Conservation (phyloP, 1,140 invertebrate genomes). For the Drosophila bifasciata region DNA sequence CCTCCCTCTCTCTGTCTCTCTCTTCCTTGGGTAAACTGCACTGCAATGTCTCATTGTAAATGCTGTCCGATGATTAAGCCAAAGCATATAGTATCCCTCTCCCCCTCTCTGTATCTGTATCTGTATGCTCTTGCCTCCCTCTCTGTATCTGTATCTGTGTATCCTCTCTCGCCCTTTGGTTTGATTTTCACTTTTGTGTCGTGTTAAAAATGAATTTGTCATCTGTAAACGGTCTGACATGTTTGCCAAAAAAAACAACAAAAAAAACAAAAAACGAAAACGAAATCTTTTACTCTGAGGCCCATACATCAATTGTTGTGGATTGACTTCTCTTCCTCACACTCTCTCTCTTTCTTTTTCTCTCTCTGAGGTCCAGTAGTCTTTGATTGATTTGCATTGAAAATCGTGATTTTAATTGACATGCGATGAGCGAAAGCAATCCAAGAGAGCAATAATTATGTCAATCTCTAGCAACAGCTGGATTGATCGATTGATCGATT, state of each 20-base stretch:
- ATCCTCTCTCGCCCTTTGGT: slow-evolving; percentile 10
- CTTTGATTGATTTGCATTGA: slow-evolving; percentile 82
- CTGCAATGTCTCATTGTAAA: slow-evolving; percentile 69
- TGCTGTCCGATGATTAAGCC: slow-evolving; percentile 51
- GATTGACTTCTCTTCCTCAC: slow-evolving; percentile 33
- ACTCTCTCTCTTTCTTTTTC: no score
- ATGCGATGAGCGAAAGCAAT: slow-evolving; percentile 42
- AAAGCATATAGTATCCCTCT: slow-evolving; percentile 4
- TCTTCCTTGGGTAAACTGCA: slow-evolving; percentile 54
- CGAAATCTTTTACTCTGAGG: slow-evolving; percentile 39
- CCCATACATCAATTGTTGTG: slow-evolving; percentile 75
- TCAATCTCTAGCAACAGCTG: slow-evolving; percentile 46
- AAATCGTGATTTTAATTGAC: slow-evolving; percentile 70
- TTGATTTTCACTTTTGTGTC: slow-evolving; percentile 63
- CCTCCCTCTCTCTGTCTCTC: slow-evolving; percentile 19
- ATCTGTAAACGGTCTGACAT: slow-evolving; percentile 81
- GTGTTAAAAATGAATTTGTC: slow-evolving; percentile 83
- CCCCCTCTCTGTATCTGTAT: not conserved
- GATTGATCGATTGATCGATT: slow-evolving; percentile 57
- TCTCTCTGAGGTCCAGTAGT: slow-evolving; percentile 30
- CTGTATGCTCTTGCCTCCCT: no score
- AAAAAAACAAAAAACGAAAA: slow-evolving; percentile 11
- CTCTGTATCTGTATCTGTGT: slow-evolving; percentile 28
- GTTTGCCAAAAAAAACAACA: slow-evolving; percentile 69
- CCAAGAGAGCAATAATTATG: slow-evolving; percentile 69